A percentile compares a stretch with the other conserved stretches of the same genome.
These are phyloP conservation scores for Stenodera caucasica DNA, from an alignment of 2,888 invertebrate species.

Conservation along the genomic window DNA sequence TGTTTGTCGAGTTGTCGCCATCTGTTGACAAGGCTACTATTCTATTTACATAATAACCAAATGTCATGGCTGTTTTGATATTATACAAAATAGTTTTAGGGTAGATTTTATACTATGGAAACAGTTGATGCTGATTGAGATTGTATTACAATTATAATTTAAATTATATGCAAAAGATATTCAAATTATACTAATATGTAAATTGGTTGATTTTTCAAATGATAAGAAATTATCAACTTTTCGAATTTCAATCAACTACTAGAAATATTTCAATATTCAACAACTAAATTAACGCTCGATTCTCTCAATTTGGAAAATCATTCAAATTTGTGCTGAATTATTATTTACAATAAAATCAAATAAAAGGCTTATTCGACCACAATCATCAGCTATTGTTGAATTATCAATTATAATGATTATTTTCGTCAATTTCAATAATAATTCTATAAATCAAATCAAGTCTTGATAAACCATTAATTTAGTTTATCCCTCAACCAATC, in stretches of 20 bases:
- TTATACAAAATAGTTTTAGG: conserved; percentile 10
- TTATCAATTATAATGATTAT: background rate
- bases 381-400: background rate
- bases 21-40: conserved; percentile 37
- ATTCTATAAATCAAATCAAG: background rate
- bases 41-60: conserved; percentile 51
- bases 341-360: background rate
- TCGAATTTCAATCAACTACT: too few species aligned
- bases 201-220: conserved; percentile 11
- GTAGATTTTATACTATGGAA: conserved; percentile 44
- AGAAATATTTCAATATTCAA: too few species aligned
- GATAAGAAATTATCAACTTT: background rate
- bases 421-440: background rate
- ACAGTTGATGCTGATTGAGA: conserved; percentile 50
- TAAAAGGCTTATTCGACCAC: background rate
- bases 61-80: conserved; percentile 38
- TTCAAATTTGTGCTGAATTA: too few species aligned
- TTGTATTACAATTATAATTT: conserved; percentile 47
- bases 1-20: conserved; percentile 37
- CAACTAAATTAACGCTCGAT: background rate
- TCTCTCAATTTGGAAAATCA: too few species aligned
- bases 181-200: conserved; percentile 25
- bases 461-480: conserved; percentile 1
- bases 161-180: conserved; percentile 38
- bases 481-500: background rate